phyloP scores from a whole-genome alignment of 2,113 vertebrate species.

The Dicerorhinus sumatrensis region DNA sequence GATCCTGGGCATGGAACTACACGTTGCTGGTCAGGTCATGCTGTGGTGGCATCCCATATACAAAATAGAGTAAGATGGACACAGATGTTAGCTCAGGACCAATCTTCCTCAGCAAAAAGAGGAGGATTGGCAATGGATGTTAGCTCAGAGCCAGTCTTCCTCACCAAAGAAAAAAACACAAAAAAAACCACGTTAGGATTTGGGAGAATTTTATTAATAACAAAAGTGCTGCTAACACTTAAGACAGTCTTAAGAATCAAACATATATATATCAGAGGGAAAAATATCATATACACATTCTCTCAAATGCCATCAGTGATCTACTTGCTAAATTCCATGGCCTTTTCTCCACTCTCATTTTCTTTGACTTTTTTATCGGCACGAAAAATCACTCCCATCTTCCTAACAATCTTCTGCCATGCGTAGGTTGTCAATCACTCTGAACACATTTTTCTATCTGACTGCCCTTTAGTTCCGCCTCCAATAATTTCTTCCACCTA shows the following conservation, averaged over 20 bases:
- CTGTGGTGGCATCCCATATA: too few relatives aligned
- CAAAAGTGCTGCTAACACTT: constrained; percentile 32
- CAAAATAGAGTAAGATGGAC: too few relatives aligned
- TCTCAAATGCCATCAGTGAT: constrained; percentile 43
- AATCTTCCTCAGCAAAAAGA: too few relatives aligned
- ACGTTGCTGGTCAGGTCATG: too few relatives aligned
- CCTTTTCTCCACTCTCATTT: constrained; percentile 55
- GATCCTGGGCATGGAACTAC: too few relatives aligned
- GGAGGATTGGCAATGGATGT: too few relatives aligned
- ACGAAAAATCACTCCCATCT: constrained; percentile 13
- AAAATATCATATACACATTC: not conserved
- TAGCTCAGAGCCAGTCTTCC: too few relatives aligned
- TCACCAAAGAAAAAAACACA: too few relatives aligned
- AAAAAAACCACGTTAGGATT: not conserved
- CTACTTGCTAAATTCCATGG: constrained; percentile 39
- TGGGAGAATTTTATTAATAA: constrained; percentile 46
- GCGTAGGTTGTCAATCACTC: not conserved
- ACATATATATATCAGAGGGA: not conserved
- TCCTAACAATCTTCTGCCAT: constrained; percentile 27
- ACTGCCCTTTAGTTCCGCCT: not conserved
- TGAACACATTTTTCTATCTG: constrained; percentile 47
- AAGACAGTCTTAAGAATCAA: constrained; percentile 31
- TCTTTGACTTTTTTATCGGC: constrained; percentile 42
- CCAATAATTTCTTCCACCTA: constrained; percentile 45
- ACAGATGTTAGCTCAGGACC: too few relatives aligned